Base-by-base conservation (phyloP, 2,113 vertebrate genomes). In the Anguilla japonica region DNA sequence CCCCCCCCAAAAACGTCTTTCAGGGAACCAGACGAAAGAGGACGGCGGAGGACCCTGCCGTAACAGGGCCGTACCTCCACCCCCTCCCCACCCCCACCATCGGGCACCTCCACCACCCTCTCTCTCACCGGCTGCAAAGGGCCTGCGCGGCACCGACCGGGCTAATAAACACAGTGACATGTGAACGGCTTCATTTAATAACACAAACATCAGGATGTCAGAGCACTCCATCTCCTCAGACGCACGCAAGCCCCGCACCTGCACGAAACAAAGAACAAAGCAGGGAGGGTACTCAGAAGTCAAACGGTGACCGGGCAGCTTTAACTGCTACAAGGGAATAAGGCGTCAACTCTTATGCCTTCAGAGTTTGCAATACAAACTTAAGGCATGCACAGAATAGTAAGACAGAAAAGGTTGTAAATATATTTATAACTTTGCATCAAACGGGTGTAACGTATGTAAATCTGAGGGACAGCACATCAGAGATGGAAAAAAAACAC, bases 351-450 rank as follows among this genome's bases (percentile, higher is more conserved):
- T 11, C 50, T 14, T 2, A 53, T 34, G 34, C 34, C 34, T 34
- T 34, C 34, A 34, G 34, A 11, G 50, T 11, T 53, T 53, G 50
- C 43, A 46, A 6, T 4, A 46, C 43, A 46, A 46, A 46, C 43
- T 46, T 46, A 46, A 46, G 8, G 8, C 43, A 46, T 46, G 43
- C 43, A 46, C 43, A 6, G 8, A 2, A 46, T 3, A 46, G 43
- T 53, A 1, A 53, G 50, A 53, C 50, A 11, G 50, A 53, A 14
- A 13, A 53, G 7, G 50, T 53, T 13, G 13, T 0, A 9, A 6
- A 53, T 53, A 53, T 53, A 53, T 79, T 78, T 78, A 75, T 84
- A 84, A 41, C 41, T 78, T 46, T 53, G 50, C 50, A 53, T 53
- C 50, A 53, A 53, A 53, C 50, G 13, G 8, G 1, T 13, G 50